phyloP scores from a whole-genome alignment of 2,888 invertebrate species.

The Caenorhabditis sp. region DNA sequence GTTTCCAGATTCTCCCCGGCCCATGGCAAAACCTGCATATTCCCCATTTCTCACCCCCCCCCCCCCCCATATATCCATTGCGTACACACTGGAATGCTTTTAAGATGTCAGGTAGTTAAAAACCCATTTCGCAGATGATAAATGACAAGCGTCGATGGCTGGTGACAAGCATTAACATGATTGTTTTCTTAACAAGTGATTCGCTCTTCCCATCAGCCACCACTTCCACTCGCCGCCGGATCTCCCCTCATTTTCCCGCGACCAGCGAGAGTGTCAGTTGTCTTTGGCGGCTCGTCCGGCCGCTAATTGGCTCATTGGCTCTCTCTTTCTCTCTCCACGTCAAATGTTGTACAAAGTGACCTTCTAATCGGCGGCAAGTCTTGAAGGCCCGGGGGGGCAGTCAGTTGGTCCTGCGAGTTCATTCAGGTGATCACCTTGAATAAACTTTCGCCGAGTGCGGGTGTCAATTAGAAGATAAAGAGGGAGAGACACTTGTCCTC shows the following conservation, averaged over 20 bases:
- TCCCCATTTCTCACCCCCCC: not conserved
- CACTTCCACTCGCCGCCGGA: constrained; percentile 33
- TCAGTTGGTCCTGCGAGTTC: constrained; percentile 48
- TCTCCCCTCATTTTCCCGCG: constrained; percentile 17
- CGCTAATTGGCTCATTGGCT: constrained; percentile 47
- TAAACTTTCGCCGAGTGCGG: constrained; percentile 36
- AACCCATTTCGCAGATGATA: constrained; percentile 52
- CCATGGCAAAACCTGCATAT: no score
- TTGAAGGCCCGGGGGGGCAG: constrained; percentile 39
- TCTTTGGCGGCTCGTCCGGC: constrained; percentile 56
- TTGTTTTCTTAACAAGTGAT: constrained; percentile 60
- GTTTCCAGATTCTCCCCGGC: no score
- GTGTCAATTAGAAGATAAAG: constrained; percentile 42
- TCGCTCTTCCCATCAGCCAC: constrained; percentile 2
- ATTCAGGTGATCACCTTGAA: constrained; percentile 44
- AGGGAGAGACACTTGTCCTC: constrained; percentile 31
- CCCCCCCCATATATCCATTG: not conserved
- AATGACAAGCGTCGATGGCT: constrained; percentile 46
- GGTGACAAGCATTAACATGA: constrained; percentile 58
- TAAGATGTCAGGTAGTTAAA: constrained; percentile 31
- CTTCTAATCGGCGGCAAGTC: constrained; percentile 47
- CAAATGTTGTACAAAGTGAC: constrained; percentile 60
- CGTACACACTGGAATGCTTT: constrained; percentile 40
- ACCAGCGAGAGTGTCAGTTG: constrained; percentile 53
- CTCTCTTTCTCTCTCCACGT: not conserved